phyloP scores from a whole-genome alignment of 2,888 invertebrate species.

The Drosophila limbata region DNA sequence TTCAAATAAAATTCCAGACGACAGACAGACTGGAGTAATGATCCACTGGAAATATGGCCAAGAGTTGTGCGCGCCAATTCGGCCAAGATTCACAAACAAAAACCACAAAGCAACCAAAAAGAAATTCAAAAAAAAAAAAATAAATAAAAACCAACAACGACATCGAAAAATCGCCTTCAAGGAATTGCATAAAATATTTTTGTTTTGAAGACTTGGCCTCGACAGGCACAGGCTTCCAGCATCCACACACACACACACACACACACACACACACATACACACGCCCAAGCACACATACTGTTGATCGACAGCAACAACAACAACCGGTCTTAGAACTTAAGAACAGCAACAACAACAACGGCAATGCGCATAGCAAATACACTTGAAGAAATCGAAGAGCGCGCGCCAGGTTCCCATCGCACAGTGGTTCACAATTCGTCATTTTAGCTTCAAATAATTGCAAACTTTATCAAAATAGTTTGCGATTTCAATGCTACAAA shows the following conservation, averaged over 20 bases:
- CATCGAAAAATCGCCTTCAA: constrained; percentile 73
- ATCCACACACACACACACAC: constrained; percentile 25
- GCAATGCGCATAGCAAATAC: constrained; percentile 59
- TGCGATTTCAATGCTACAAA: too few species aligned
- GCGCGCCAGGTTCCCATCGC: constrained; percentile 46
- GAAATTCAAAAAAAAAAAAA: constrained; percentile 5
- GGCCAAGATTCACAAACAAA: constrained; percentile 51
- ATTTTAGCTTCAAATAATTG: not conserved
- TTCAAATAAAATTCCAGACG: constrained; percentile 58
- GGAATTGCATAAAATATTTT: constrained; percentile 80
- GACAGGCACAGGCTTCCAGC: constrained; percentile 62
- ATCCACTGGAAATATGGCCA: constrained; percentile 33
- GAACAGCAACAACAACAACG: constrained; percentile 28
- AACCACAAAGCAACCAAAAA: constrained; percentile 19
- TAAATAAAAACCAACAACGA: constrained; percentile 28
- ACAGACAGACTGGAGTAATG: constrained; percentile 31
- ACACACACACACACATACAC: constrained; percentile 17
- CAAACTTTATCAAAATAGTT: not conserved
- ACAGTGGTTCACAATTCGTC: not conserved
- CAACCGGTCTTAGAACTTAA: constrained; percentile 70
- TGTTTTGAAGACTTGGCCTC: constrained; percentile 75
- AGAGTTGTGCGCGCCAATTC: constrained; percentile 76
- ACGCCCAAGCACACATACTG: constrained; percentile 23
- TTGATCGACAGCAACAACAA: constrained; percentile 69
- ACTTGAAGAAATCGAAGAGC: constrained; percentile 71